Conservation (phyloP, 2,113 vertebrate species). For the Zapornia atra region DNA sequence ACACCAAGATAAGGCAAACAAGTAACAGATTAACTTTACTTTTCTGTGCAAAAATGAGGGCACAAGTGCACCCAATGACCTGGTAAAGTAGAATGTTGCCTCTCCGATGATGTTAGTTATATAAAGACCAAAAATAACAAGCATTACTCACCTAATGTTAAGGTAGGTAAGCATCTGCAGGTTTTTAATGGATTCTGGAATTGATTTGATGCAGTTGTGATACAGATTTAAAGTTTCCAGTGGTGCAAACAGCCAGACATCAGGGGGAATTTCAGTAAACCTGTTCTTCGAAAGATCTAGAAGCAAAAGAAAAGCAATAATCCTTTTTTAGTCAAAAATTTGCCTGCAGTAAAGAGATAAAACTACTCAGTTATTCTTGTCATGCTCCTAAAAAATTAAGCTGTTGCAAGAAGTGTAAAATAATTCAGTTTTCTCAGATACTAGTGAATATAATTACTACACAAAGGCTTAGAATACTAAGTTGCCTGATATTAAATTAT, state of each 20-base stretch:
- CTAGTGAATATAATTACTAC: slow-evolving; percentile 16
- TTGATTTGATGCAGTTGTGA: slow-evolving; percentile 97
- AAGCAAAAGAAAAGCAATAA: not conserved
- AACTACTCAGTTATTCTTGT: slow-evolving; percentile 5
- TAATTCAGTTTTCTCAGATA: slow-evolving; percentile 43
- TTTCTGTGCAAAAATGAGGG: not conserved
- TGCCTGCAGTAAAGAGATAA: not conserved
- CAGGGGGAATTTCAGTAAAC: slow-evolving; percentile 92
- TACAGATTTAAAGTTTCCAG: slow-evolving; percentile 96
- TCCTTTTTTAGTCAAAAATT: not conserved
- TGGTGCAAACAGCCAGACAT: slow-evolving; percentile 93
- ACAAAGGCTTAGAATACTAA: not conserved
- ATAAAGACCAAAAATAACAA: not conserved
- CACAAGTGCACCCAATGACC: too few species aligned
- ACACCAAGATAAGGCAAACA: not conserved
- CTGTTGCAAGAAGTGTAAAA: slow-evolving; percentile 42
- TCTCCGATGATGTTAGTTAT: not conserved
- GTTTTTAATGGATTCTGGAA: slow-evolving; percentile 96
- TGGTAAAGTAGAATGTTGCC: not conserved
- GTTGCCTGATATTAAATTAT: not conserved
- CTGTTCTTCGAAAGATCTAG: slow-evolving; percentile 97
- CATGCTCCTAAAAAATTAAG: slow-evolving; percentile 6
- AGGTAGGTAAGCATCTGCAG: slow-evolving; percentile 97
- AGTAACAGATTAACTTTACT: not conserved
- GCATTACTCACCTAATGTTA: slow-evolving; percentile 89